These are phyloP conservation scores for Boulengeromyrus knoepffleri DNA, from an alignment of 2,113 vertebrate species.

Conservation along the genomic window DNA sequence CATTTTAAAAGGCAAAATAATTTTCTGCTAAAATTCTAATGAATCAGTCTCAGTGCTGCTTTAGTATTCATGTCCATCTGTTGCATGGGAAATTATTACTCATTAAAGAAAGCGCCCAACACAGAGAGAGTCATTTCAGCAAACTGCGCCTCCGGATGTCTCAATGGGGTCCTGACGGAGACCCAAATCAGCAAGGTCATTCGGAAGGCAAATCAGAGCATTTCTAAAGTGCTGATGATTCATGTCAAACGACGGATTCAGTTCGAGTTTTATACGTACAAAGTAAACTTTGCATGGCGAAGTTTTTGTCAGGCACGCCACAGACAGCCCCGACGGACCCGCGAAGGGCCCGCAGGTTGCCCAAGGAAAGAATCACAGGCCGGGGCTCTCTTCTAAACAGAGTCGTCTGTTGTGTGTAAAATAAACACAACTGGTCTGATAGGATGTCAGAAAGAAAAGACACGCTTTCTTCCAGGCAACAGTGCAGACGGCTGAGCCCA, in stretches of 20 bases:
- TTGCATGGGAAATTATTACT: conserved; percentile 8
- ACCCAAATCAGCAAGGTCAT: not conserved
- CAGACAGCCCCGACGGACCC: not conserved
- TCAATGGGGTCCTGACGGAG: not conserved
- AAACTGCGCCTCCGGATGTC: not conserved
- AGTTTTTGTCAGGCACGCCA: not conserved
- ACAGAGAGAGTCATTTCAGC: not conserved
- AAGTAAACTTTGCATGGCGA: not conserved
- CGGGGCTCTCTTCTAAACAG: not conserved
- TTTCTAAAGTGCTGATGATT: not conserved
- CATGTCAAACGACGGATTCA: not conserved
- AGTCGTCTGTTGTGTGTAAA: not conserved
- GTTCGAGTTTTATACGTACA: not conserved
- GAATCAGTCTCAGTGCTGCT: not conserved
- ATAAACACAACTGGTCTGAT: not conserved
- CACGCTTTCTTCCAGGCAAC: not conserved
- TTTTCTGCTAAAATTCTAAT: conserved; percentile 1
- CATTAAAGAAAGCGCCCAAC: conserved; percentile 5
- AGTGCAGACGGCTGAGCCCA: not conserved
- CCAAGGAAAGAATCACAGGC: not conserved
- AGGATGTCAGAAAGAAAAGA: not conserved
- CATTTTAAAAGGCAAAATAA: conserved; percentile 9
- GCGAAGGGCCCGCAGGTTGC: not conserved
- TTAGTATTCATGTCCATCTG: conserved; percentile 17
- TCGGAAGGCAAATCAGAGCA: not conserved